Base-by-base conservation (phyloP, 2,797 vertebrate species). In the Chaenodraco wilsoni region DNA sequence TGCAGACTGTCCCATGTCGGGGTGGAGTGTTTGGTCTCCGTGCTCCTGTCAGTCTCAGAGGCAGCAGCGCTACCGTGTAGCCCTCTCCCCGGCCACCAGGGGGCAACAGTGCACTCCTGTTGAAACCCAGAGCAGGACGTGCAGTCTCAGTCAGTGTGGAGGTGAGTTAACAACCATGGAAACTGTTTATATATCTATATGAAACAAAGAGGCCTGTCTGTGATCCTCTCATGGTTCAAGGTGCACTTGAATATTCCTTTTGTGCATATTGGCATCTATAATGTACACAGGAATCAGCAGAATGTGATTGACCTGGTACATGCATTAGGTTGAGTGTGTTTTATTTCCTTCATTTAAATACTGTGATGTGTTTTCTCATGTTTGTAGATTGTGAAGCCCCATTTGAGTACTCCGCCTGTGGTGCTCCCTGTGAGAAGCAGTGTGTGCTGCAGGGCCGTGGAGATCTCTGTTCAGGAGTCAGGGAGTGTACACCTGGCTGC, bases 21-120 rank as follows among this genome's bases (percentile, higher is more conserved):
- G 88, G 44, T 98, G 96, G 97, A 96, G 94, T 5, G 76, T 88
- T 46, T 97, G 97, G 96, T 95, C 95, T 0, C 41, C 0, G 5
- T 98, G 96, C 65, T 95, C 95, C 0, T 97, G 97, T 72, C 85
- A 58, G 61, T 94, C 95, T 73, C 94, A 88, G 41, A 89, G 91
- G 72, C 96, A 95, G 86, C 95, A 95, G 68, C 93, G 96, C 0
- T 94, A 96, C 84, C 93, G 95, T 17, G 94, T 94, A 2, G 94
- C 95, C 31, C 92, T 93, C 3, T 67, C 89, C 0, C 88, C 90
- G 0, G 82, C 89, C 78, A 91, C 87, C 55, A 91, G 85, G 70
- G 93, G 89, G 0, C 89, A 92, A 81, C 92, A 87, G 54, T 97
- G 96, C 80, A 89, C 91, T 56, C 92, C 92, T 1, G 91, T 96